Conservation (phyloP, 2,888 invertebrate genomes). For the Leucophenga maculata region DNA sequence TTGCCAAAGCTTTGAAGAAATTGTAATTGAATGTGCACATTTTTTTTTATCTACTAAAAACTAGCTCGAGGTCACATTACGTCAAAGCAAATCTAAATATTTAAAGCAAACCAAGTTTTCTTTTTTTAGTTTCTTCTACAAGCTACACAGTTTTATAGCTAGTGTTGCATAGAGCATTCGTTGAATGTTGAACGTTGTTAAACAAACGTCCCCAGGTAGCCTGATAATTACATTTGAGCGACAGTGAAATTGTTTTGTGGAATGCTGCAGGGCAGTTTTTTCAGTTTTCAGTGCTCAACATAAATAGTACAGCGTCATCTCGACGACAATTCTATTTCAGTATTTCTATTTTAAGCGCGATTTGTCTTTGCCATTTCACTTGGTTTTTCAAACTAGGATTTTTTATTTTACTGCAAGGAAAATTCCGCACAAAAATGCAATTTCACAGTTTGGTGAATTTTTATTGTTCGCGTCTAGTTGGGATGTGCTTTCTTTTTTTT, state of each 20-base stretch:
- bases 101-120: neutral
- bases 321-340: neutral
- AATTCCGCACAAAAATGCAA: constrained; percentile 59
- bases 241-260: constrained; percentile 32
- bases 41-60: neutral
- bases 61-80: constrained; percentile 9
- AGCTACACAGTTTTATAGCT: neutral
- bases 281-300: constrained; percentile 45
- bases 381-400: neutral
- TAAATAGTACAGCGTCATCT: constrained; percentile 48
- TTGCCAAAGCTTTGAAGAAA: neutral
- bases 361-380: constrained; percentile 39
- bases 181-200: constrained; percentile 23
- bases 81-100: constrained; percentile 18
- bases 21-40: neutral
- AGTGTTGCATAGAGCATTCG: neutral
- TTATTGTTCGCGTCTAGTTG: constrained; percentile 61
- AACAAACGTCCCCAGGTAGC: constrained; percentile 37
- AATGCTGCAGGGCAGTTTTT: constrained; percentile 26
- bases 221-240: constrained; percentile 59
- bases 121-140: neutral
- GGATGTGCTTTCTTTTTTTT: constrained; percentile 16
- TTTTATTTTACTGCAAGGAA: neutral
- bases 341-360: constrained; percentile 65
- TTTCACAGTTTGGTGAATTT: constrained; percentile 66